Conservation (phyloP, 2,113 vertebrate genomes). For the Dicerorhinus sumatrensis region DNA sequence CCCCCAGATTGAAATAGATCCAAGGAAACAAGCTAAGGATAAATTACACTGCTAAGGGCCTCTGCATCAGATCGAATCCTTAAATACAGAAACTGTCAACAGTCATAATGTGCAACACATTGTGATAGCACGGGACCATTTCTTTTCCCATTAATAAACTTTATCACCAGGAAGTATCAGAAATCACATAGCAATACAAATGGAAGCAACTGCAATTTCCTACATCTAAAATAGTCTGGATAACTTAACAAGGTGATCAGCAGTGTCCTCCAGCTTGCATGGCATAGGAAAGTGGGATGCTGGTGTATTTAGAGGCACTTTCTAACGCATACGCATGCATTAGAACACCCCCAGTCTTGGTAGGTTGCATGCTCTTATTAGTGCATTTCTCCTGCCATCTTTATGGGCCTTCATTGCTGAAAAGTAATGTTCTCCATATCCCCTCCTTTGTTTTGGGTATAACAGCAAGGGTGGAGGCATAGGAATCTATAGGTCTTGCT, state of each 20-base stretch:
- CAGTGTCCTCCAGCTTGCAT: neutral
- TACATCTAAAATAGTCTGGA: neutral
- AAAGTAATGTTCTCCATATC: neutral
- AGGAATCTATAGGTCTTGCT: neutral
- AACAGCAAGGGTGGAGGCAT: fast-evolving
- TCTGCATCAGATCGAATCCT: conserved; percentile 84
- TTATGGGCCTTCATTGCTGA: neutral
- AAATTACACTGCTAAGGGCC: conserved; percentile 80
- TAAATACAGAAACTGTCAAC: conserved; percentile 77
- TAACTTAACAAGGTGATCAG: neutral
- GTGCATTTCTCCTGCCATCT: neutral
- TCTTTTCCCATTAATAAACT: conserved; percentile 79
- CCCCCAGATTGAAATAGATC: conserved; percentile 82
- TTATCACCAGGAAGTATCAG: conserved; percentile 78
- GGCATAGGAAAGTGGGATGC: neutral
- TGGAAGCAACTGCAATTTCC: conserved; percentile 37
- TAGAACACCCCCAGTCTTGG: fast-evolving
- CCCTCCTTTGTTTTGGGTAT: neutral
- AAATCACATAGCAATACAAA: conserved; percentile 67
- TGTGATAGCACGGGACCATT: conserved; percentile 74
- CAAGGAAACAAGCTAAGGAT: conserved; percentile 87
- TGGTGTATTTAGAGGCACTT: fast-evolving
- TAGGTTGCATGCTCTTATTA: neutral
- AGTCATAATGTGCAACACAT: conserved; percentile 73
- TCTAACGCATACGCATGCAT: fast-evolving